Evolutionary conservation across 92 coral and sea anemone species (phyloP).

Genomic region (Palythoa heliodiscus): DNA sequence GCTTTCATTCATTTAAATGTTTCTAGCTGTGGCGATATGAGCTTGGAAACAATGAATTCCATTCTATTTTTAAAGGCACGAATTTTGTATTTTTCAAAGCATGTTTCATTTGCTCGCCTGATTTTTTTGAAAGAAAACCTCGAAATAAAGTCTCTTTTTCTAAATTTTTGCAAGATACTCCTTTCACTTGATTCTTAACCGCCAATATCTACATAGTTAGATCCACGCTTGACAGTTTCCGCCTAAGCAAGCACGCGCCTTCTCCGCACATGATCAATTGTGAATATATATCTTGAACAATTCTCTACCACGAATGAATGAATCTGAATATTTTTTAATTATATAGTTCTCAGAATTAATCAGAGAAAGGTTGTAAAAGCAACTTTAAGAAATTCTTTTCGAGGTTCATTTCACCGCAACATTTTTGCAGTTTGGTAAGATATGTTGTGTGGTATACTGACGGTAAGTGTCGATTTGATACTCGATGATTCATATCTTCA

Average conservation of each 20-base stretch:
- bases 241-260: conserved; percentile 5
- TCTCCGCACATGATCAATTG: neutral
- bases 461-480: neutral
- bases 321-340: neutral
- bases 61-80: neutral
- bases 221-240: conserved; percentile 15
- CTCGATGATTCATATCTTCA: neutral
- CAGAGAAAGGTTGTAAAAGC: neutral
- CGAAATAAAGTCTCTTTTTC: neutral
- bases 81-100: neutral
- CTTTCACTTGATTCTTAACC: neutral
- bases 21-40: neutral
- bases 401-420: neutral
- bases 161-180: neutral
- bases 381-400: neutral
- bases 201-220: neutral
- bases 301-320: neutral
- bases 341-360: neutral
- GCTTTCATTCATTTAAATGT: neutral
- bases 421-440: neutral
- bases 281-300: neutral
- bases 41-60: neutral
- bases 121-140: neutral
- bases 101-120: neutral
- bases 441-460: neutral